A percentile compares a stretch with the other conserved stretches of the same genome.
These are phyloP conservation scores for Anoplius nigerrimus DNA, from an alignment of 2,888 invertebrate genomes.

Conservation along the genomic window DNA sequence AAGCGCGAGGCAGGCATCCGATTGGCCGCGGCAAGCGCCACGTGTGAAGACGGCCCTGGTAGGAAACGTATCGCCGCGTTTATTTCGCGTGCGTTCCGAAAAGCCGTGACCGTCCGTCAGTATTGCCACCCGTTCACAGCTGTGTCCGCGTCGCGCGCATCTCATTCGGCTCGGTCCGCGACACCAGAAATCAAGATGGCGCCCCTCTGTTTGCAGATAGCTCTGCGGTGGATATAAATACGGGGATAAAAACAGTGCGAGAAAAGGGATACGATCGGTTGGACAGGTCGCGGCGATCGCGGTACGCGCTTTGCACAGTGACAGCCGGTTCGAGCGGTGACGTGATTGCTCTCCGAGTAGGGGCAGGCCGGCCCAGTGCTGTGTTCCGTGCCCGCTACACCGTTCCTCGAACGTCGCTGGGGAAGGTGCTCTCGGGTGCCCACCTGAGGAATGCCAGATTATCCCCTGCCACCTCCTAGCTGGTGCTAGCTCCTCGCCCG, in stretches of 20 bases:
- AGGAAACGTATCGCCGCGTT: no score
- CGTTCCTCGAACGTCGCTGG: constrained; percentile 12
- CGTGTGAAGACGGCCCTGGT: no score
- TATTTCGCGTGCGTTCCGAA: constrained; percentile 24
- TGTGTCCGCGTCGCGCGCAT: constrained; percentile 50
- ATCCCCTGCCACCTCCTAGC: constrained; percentile 20
- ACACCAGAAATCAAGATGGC: constrained; percentile 69
- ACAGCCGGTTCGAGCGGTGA: constrained; percentile 29
- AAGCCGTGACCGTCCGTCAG: constrained; percentile 18
- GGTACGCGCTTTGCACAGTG: constrained; percentile 25
- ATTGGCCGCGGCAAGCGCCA: no score
- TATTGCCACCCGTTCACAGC: constrained; percentile 45
- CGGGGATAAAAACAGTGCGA: constrained; percentile 55
- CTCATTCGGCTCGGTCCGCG: constrained; percentile 53
- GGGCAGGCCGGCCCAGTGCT: no score
- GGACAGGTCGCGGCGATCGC: constrained; percentile 32
- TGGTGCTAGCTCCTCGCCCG: constrained; percentile 19
- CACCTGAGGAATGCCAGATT: constrained; percentile 73
- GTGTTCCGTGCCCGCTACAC: no score
- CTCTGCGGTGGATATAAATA: constrained; percentile 68
- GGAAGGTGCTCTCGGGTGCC: constrained; percentile 77
- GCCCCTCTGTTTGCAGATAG: constrained; percentile 68
- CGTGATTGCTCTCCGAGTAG: not conserved
- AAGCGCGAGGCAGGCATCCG: no score
- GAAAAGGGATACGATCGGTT: constrained; percentile 42